Evolutionary conservation across 2,113 vertebrate genomes (phyloP).

Genomic region (Anoplopoma fimbria): DNA sequence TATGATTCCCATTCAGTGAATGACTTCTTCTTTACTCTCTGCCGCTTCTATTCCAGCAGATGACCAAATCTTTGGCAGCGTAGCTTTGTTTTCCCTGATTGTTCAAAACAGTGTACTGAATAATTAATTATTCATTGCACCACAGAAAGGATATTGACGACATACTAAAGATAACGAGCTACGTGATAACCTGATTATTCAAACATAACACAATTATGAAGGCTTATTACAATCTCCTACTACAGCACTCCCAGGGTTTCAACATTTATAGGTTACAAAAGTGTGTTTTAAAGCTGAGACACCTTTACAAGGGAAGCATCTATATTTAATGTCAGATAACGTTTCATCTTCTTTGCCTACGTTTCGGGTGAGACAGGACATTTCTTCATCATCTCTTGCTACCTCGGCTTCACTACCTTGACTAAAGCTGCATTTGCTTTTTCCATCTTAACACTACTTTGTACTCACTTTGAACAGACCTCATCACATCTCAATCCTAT

Average conservation of each 20-base stretch:
- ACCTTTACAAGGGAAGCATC: slow-evolving; percentile 76
- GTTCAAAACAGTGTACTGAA: slow-evolving; percentile 39
- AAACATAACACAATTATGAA: slow-evolving; percentile 49
- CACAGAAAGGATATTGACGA: slow-evolving; percentile 41
- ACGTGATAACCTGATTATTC: slow-evolving; percentile 51
- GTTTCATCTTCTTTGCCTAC: slow-evolving; percentile 79
- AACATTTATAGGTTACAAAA: slow-evolving; percentile 76
- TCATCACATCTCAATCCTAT: slow-evolving; percentile 84
- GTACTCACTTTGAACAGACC: slow-evolving; percentile 83
- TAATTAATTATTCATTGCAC: slow-evolving; percentile 57
- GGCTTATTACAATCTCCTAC: slow-evolving; percentile 23
- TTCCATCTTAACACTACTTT: slow-evolving; percentile 81
- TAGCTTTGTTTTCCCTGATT: slow-evolving; percentile 30
- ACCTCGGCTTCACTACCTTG: slow-evolving; percentile 75
- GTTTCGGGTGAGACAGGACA: slow-evolving; percentile 73
- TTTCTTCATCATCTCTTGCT: slow-evolving; percentile 79
- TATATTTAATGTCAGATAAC: slow-evolving; percentile 83
- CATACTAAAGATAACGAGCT: slow-evolving; percentile 46
- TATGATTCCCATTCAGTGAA: slow-evolving; percentile 5
- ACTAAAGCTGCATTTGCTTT: slow-evolving; percentile 84
- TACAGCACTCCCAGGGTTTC: slow-evolving; percentile 46
- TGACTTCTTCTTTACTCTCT: slow-evolving; percentile 23
- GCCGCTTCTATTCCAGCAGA: slow-evolving; percentile 15
- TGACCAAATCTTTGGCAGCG: slow-evolving; percentile 26
- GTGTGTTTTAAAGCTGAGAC: slow-evolving; percentile 72